Conservation (phyloP, 2,797 vertebrate species). For the Coracias cyanogaster region DNA sequence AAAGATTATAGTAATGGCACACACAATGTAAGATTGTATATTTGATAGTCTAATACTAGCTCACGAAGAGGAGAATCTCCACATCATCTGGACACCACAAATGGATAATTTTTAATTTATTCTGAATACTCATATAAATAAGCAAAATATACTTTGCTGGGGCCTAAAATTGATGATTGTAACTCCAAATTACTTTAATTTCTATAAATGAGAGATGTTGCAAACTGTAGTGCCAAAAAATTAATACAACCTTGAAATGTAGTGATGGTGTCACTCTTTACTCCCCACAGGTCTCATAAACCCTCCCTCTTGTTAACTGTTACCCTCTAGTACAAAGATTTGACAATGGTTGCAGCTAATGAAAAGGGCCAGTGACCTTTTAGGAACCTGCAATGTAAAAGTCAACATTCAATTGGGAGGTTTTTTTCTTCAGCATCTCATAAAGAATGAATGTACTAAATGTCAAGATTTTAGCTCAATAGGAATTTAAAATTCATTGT, state of each 20-base stretch:
- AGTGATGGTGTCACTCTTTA: background rate
- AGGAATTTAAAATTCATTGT: slow-evolving; percentile 43
- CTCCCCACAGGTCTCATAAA: background rate
- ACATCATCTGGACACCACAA: background rate
- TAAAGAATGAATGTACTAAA: slow-evolving; percentile 41
- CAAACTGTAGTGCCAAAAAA: background rate
- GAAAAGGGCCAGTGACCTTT: slow-evolving; percentile 34
- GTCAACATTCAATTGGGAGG: slow-evolving; percentile 31
- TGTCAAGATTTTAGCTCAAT: slow-evolving; percentile 54
- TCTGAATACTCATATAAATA: background rate
- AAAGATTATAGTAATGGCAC: background rate
- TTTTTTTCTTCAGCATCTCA: background rate
- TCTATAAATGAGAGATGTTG: background rate
- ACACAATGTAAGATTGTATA: background rate
- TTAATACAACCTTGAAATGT: background rate
- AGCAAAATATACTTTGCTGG: background rate
- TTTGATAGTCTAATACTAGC: background rate
- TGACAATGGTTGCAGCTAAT: background rate
- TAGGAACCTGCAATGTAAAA: slow-evolving; percentile 13
- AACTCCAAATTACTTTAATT: background rate
- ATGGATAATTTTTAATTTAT: background rate
- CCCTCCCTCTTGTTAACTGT: background rate
- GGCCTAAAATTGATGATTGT: background rate
- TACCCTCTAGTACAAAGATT: background rate
- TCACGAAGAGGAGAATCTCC: background rate